phyloP scores from a whole-genome alignment of 2,888 invertebrate species.

The Nemotelus nigrinus region DNA sequence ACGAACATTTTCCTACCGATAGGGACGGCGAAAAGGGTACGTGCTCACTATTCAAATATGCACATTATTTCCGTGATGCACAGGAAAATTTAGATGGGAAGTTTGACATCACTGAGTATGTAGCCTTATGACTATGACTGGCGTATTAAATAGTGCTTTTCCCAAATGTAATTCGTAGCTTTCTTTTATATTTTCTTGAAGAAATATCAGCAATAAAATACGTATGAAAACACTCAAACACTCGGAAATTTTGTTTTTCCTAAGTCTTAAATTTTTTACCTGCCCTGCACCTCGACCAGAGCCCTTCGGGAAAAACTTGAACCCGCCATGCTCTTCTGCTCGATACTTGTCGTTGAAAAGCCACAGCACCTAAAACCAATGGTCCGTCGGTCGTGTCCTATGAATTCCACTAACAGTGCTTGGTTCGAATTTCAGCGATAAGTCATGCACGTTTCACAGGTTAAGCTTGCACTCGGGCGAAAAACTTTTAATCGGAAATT shows the following conservation, averaged over 20 bases:
- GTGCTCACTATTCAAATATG: too few species aligned
- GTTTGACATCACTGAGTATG: too few species aligned
- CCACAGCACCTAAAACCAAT: background rate
- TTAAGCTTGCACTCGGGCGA: slow-evolving; percentile 37
- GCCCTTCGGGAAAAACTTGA: background rate
- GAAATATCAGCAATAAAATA: too few species aligned
- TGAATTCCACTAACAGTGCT: too few species aligned
- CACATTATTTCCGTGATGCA: too few species aligned
- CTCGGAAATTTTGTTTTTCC: background rate
- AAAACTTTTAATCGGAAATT: slow-evolving; percentile 47
- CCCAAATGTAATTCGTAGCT: too few species aligned
- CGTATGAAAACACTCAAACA: background rate
- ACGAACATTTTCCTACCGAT: too few species aligned
- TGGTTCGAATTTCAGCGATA: slow-evolving; percentile 10
- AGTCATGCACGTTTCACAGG: slow-evolving; percentile 46
- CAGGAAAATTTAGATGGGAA: too few species aligned
- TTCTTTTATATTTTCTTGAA: too few species aligned
- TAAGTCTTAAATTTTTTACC: background rate
- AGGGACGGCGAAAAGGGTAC: too few species aligned
- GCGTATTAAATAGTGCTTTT: too few species aligned
- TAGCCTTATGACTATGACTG: too few species aligned
- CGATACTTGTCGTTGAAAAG: background rate
- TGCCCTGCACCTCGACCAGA: background rate
- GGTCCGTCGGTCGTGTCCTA: background rate
- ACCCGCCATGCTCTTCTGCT: background rate